These are phyloP conservation scores for Phaenicophaeus curvirostris DNA, from an alignment of 2,797 vertebrate genomes.

Conservation along the genomic window DNA sequence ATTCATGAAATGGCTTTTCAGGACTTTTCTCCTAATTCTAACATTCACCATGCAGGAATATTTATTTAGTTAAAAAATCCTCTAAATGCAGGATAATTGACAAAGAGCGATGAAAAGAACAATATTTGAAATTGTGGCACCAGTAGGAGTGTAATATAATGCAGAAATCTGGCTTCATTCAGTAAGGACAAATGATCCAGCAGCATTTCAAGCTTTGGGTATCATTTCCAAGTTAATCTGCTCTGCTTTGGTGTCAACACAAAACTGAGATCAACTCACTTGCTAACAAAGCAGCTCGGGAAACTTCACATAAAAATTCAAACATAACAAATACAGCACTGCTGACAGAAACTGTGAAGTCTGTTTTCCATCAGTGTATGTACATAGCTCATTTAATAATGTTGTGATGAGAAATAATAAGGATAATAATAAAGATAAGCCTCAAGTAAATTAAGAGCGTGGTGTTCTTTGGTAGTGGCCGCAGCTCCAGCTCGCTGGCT, in stretches of 20 bases:
- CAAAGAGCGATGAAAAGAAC: conserved; percentile 43
- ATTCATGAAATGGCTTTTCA: conserved; percentile 28
- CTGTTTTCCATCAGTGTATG: conserved; percentile 1
- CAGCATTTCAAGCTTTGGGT: conserved; percentile 13
- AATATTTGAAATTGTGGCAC: conserved; percentile 30
- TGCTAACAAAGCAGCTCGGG: conserved; percentile 25
- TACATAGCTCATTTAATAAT: background rate
- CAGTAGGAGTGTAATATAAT: background rate
- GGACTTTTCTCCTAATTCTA: conserved; percentile 26
- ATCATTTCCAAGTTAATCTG: conserved; percentile 25
- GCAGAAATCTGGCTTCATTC: conserved; percentile 41
- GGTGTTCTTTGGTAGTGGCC: background rate
- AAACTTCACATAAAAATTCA: conserved; percentile 32
- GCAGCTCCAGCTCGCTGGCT: background rate
- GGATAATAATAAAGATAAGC: conserved; percentile 10
- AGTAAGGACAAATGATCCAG: conserved; percentile 45
- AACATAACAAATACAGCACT: background rate
- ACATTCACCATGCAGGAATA: background rate
- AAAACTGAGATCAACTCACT: conserved; percentile 39
- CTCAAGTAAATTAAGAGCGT: background rate
- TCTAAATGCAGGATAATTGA: conserved; percentile 27
- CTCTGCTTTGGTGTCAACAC: conserved; percentile 31
- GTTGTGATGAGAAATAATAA: conserved; percentile 23
- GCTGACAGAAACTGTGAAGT: conserved; percentile 22
- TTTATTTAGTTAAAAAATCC: conserved; percentile 36